Percentiles rank a stretch among this genome's conserved stretches.
These are phyloP conservation scores for Mesoclemmys tuberculata DNA, from an alignment of 2,113 vertebrate species.

Conservation along the genomic window DNA sequence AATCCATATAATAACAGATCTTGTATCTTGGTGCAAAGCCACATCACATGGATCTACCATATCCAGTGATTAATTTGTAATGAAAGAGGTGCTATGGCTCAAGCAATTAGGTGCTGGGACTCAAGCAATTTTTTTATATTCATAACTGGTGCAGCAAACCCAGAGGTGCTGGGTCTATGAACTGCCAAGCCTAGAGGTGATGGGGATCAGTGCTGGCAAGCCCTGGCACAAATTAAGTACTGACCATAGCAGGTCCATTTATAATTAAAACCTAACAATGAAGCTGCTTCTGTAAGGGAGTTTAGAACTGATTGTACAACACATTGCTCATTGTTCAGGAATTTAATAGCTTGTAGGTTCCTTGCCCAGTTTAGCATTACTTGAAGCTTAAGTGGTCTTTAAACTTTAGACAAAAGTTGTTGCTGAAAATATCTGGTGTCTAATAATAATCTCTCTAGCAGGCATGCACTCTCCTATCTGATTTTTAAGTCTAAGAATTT, in stretches of 20 bases:
- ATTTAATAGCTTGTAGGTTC: neutral
- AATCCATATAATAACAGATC: neutral
- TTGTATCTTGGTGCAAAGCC: neutral
- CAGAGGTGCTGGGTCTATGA: too few species aligned
- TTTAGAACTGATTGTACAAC: neutral
- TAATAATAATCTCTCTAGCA: constrained; percentile 4
- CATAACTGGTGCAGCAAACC: too few species aligned
- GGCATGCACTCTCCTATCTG: neutral
- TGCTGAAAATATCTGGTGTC: constrained; percentile 1
- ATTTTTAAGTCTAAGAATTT: neutral
- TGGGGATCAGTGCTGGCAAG: too few species aligned
- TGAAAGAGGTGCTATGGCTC: too few species aligned
- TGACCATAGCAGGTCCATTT: neutral
- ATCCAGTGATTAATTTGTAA: too few species aligned
- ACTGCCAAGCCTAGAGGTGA: too few species aligned
- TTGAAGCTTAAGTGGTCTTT: neutral
- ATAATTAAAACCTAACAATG: neutral
- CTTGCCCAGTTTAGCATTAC: neutral
- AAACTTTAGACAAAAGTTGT: neutral
- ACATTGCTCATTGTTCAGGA: neutral
- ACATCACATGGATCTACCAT: neutral
- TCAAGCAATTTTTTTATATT: too few species aligned
- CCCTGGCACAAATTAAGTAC: too few species aligned
- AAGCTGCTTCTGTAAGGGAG: neutral
- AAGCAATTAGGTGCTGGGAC: too few species aligned